Evolutionary conservation across 2,797 vertebrate species (phyloP).

Genomic region (Typhlichthys subterraneus): DNA sequence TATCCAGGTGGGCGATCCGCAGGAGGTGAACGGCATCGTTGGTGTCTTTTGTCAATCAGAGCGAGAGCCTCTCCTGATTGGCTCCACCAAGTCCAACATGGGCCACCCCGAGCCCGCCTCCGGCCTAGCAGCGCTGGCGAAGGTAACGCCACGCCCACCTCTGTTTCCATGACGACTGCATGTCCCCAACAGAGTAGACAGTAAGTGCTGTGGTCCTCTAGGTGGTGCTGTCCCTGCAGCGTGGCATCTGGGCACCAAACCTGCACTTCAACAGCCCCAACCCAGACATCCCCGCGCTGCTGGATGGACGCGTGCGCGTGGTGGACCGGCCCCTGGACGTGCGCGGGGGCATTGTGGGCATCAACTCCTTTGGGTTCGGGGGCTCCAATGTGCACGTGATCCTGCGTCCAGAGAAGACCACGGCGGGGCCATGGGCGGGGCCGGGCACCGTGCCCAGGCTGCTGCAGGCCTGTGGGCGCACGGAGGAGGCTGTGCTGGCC

Average conservation of each 20-base stretch:
- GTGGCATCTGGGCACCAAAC: constrained; percentile 92
- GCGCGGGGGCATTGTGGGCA: constrained; percentile 83
- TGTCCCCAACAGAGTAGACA: too few species aligned
- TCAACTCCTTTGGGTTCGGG: constrained; percentile 97
- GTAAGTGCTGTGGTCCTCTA: constrained; percentile 39
- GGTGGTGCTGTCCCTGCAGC: constrained; percentile 91
- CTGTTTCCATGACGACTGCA: too few species aligned
- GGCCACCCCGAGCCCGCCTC: constrained; percentile 95
- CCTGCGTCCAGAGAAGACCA: constrained; percentile 73
- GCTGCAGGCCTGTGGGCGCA: constrained; percentile 89
- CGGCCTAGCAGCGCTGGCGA: constrained; percentile 88
- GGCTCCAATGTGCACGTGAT: constrained; percentile 94
- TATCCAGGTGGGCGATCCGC: constrained; percentile 91
- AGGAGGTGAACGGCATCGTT: constrained; percentile 88
- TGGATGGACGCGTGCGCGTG: constrained; percentile 82
- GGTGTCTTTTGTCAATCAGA: constrained; percentile 80
- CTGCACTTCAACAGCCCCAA: constrained; percentile 89
- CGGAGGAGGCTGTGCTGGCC: constrained; percentile 78
- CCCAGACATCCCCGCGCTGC: constrained; percentile 87
- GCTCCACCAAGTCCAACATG: constrained; percentile 98
- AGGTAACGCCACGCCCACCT: constrained; percentile 74
- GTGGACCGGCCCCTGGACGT: constrained; percentile 83
- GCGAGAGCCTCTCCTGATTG: constrained; percentile 85
- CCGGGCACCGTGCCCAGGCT: constrained; percentile 65
- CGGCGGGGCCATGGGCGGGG: rapidly evolving